Base-by-base conservation (phyloP, 2,888 invertebrate genomes). In the Tetragonula carbonaria region DNA sequence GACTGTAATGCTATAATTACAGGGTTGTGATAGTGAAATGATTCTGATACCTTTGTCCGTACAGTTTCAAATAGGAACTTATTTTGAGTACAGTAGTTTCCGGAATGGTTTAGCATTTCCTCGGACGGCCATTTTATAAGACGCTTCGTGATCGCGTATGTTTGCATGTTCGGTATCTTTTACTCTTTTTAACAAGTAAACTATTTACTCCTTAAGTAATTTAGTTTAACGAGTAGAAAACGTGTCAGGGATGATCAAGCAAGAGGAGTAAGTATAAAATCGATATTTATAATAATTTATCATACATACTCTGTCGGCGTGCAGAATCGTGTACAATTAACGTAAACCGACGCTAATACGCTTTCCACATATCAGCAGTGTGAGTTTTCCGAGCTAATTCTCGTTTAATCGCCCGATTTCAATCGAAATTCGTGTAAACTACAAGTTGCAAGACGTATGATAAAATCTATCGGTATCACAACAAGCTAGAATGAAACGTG, bases 211-310 rank as follows among this genome's bases (percentile, higher is more conserved):
- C 62, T 74, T 23, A 28, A 74, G 67, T 74, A 76, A 84, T 51
- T 71, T 38, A 74, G 63, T 63, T 82, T 72, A 53, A 62, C 66
- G 62, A 77, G n/a, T 80, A 45, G 57, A 75, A 66, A 55, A 75
- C 74, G 74, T 68, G 53, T 80, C 68, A 28, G 85, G 45, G 50
- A 92, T 87, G 86, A 90, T 92, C 63, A 92, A 92, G 55, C 38
- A 86, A 45, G 92, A 92, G 0, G 92, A 92, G 92, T 92, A 88
- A 92, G 92, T 92, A 88, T 66, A 62, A 68, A n/a, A 62, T 57
- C 70, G n/a, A 18, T 21, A 65, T 51, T 73, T 50, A 6, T 38
- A 23, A 16, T 59, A 65, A 55, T 71, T 74, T 4, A 13, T 80
- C 33, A 65, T 50, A 23, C 23, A 28, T 68, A 28, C 63, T 21